phyloP scores from a whole-genome alignment of 2,113 vertebrate species.

The Rissa tridactyla region DNA sequence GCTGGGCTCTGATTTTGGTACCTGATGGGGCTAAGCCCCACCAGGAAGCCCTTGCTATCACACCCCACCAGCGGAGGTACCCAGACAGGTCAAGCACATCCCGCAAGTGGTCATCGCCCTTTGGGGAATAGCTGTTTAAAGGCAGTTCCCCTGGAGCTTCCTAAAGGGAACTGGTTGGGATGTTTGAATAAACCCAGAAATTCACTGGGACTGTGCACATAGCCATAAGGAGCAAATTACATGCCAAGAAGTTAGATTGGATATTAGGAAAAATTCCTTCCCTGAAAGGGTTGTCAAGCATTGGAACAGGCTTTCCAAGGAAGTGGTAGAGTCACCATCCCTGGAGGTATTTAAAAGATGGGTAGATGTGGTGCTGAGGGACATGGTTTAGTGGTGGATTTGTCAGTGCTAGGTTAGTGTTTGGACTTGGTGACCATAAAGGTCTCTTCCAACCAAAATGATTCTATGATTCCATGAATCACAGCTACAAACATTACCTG shows the following conservation, averaged over 20 bases:
- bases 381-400: background rate
- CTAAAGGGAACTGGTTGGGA: background rate
- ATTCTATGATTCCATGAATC: background rate
- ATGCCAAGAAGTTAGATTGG: background rate
- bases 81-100: background rate
- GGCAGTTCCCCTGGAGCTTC: background rate
- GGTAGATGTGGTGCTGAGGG: background rate
- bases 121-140: background rate
- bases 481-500: background rate
- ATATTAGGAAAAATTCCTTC: background rate
- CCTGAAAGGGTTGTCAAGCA: background rate
- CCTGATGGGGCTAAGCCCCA: background rate
- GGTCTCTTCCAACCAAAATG: background rate
- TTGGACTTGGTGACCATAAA: background rate
- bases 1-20: background rate
- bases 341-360: background rate
- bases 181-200: background rate
- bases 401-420: background rate
- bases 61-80: accelerated
- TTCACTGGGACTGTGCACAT: background rate
- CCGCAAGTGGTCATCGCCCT: background rate
- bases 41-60: background rate
- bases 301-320: background rate
- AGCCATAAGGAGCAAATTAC: background rate
- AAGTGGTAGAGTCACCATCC: background rate